A percentile compares a stretch with the other conserved stretches of the same genome.
These are phyloP conservation scores for Microcebus lehilahytsara DNA, from an alignment of 2,113 vertebrate species.

Conservation along the genomic window DNA sequence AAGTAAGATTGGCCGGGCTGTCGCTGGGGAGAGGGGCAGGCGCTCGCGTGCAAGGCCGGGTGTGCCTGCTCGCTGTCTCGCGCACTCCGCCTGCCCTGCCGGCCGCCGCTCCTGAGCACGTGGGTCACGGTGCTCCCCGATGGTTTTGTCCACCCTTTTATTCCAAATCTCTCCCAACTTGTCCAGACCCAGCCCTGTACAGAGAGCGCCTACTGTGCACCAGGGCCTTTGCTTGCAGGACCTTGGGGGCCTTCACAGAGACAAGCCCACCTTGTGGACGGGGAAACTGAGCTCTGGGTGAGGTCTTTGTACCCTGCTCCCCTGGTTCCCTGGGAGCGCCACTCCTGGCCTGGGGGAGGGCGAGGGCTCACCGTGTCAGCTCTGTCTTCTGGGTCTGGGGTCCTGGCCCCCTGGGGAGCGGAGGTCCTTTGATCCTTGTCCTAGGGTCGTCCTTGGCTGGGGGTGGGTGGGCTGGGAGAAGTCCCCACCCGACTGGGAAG, in stretches of 20 bases:
- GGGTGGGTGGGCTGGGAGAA: background rate
- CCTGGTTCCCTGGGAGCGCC: too few relatives aligned
- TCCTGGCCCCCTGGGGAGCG: background rate
- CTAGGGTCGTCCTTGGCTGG: background rate
- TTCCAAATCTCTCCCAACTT: background rate
- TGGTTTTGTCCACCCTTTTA: background rate
- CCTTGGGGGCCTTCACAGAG: background rate
- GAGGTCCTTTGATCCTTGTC: background rate
- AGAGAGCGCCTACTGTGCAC: rapidly evolving
- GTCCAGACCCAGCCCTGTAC: background rate
- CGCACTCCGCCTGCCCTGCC: background rate
- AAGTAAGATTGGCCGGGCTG: slow-evolving; percentile 77
- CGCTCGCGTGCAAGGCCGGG: background rate
- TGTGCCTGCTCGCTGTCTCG: background rate
- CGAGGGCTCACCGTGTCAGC: background rate
- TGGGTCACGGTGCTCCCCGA: background rate
- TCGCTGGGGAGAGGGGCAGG: slow-evolving; percentile 71
- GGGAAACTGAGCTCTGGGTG: background rate
- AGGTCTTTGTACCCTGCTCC: background rate
- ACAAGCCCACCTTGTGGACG: rapidly evolving
- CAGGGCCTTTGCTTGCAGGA: background rate
- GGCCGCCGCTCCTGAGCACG: background rate
- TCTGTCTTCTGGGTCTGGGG: background rate
- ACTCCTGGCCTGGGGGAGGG: rapidly evolving
- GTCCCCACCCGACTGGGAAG: background rate